A percentile compares a stretch with the other conserved stretches of the same genome.
Conservation (phyloP, 2,113 vertebrate genomes). For the Spilogale gracilis region DNA sequence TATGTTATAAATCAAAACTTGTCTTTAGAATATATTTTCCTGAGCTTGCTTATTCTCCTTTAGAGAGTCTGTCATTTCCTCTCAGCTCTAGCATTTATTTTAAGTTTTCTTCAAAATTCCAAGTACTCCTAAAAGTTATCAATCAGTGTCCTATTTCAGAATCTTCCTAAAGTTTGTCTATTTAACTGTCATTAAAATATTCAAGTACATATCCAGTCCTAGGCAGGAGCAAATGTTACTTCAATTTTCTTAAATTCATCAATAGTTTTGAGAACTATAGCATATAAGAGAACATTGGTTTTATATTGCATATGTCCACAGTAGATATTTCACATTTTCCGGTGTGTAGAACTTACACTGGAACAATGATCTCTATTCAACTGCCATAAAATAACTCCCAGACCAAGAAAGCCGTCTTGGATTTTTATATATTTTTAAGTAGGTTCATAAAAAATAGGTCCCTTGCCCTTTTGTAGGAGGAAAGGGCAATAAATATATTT, state of each 20-base stretch:
- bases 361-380: background rate
- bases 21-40: background rate
- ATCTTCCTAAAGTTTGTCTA: background rate
- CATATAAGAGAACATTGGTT: background rate
- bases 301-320: background rate
- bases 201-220: background rate
- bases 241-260: conserved; percentile 2
- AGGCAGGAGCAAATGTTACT: background rate
- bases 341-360: background rate
- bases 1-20: background rate
- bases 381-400: background rate
- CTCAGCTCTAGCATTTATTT: background rate
- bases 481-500: conserved; percentile 21
- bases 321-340: background rate
- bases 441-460: conserved; percentile 23
- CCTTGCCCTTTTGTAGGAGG: background rate
- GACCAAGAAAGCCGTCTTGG: conserved; percentile 8
- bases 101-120: conserved; percentile 46
- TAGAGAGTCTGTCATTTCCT: background rate
- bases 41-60: background rate
- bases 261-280: background rate
- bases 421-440: conserved; percentile 57
- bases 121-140: background rate
- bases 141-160: background rate
- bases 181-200: background rate